Conservation (phyloP, 1,140 invertebrate species). For the Penaeus indicus region DNA sequence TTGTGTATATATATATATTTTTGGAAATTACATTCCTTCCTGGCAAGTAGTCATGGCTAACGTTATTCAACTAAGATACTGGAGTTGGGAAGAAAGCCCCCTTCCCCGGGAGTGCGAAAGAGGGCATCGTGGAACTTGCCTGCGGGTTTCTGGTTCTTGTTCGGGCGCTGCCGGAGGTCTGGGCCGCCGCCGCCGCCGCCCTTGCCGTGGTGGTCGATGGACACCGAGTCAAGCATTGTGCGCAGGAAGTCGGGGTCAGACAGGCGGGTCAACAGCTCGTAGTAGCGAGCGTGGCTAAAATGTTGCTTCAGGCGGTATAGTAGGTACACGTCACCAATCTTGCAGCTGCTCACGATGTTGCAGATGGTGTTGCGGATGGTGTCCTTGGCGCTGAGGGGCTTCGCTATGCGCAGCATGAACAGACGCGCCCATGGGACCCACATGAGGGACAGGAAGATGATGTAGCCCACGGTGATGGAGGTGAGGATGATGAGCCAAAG, state of each 20-base stretch:
- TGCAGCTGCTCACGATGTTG: conserved; percentile 54
- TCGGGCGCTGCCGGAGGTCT: conserved; percentile 52
- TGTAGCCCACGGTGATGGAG: conserved; percentile 55
- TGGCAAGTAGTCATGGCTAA: no score
- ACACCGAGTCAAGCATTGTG: conserved; percentile 50
- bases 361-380: conserved; percentile 57
- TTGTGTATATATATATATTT: no score
- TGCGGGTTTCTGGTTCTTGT: conserved; percentile 52
- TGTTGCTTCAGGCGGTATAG: conserved; percentile 58
- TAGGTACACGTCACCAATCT: conserved; percentile 58
- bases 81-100: conserved; percentile 58
- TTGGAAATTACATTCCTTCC: no score
- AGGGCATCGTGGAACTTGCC: conserved; percentile 63
- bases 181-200: conserved; percentile 16
- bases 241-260: conserved; percentile 56
- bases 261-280: conserved; percentile 55
- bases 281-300: conserved; percentile 59
- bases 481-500: conserved; percentile 63
- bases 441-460: conserved; percentile 58
- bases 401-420: conserved; percentile 52
- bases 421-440: conserved; percentile 58
- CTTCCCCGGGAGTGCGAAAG: conserved; percentile 56
- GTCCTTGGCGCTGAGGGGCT: conserved; percentile 53
- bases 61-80: conserved; percentile 60
- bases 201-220: conserved; percentile 58